Evolutionary conservation across 2,797 vertebrate species (phyloP), one percentile per base, ranked within the genome.

Genomic region (Ptychadena robeensis): DNA sequence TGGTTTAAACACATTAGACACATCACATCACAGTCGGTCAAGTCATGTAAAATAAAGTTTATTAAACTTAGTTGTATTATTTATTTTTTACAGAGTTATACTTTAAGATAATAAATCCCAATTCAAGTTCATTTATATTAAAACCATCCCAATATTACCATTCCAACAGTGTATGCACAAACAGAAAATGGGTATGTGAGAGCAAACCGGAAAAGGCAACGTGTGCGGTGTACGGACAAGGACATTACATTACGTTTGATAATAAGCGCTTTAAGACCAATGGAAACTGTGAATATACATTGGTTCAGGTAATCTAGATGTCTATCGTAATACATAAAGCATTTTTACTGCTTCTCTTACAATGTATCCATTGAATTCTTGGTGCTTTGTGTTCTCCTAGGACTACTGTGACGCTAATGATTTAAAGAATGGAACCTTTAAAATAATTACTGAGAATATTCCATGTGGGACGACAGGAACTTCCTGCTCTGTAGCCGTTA

Each of bases 401-500:
- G 92, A 95, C 86, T 90, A 86, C 86, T 95, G 94, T 53, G 84
- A 86, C 9, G 40, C 27, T 10, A 74, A 34, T 61, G 27, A 75
- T 27, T 63, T 76, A 69, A 14, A 34, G 28, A 76, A 71, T 0
- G 92, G 92, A 70, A 93, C 82, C 71, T 94, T 95, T 88, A 89
- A 91, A 85, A 86, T 95, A 18, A 90, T 93, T 84, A 92, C 91
- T 14, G 94, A 94, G 88, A 95, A 94, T 57, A 84, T 94, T 73
- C 91, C 90, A 0, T 95, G 95, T 90, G 95, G 94, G 82, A 91
- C 87, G 64, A 92, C 89, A 12, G 94, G 94, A 72, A 92, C 92
- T n/a, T 92, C 94, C 73, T 95, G 95, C 81, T 94, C 94, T 61
- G 94, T 93, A 82, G 82, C 89, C 77, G 92, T 95, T 86, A 93